Base-by-base conservation (phyloP, 2,113 vertebrate species). In the Burhinus oedicnemus region DNA sequence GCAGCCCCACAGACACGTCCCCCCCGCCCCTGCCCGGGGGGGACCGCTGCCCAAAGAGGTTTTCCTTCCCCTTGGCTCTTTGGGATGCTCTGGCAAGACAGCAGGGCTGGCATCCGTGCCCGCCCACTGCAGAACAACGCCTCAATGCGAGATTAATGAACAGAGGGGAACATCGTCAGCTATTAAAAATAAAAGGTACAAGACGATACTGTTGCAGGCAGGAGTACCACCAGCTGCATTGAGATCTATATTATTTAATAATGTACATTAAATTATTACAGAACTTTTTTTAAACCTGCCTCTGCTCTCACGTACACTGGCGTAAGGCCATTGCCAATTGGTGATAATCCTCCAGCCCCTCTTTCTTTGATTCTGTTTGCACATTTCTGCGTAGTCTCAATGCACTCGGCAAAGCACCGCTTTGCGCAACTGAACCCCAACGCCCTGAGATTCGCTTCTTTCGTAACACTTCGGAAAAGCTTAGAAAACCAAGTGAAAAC, bases 61-160 rank as follows among this genome's bases (percentile, higher is more conserved):
- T 30, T 12, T 19, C 38, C 52, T 26, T 32, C 38, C 84, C 22
- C 16, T n/a, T 32, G 44, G 44, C 79, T 12, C 52, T n/a, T 4
- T 3, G 30, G 1, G 2, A 15, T 9, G 54, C 12, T 11, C 32
- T 6, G 64, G 49, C 3, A 14, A 19, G 7, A 29, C 32, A 16
- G 16, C 3, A 11, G 27, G 4, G 0, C 0, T 30, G 65, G 62
- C 80, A 58, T 6, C 71, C 1, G 1, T 0, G 0, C 57, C 83
- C 34, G 68, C 81, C 57, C 44, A 0, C 71, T 83, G 90, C 74
- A 47, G 70, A 84, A 5, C 40, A 18, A 10, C 11, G 4, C 88
- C 54, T 57, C 86, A 0, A 4, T 27, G 79, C 61, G 66, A 32
- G 93, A 79, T 54, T 62, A 21, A 86, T 19, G 80, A 70, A 44